Evolutionary conservation across 2,113 vertebrate genomes (phyloP), one percentile per base, ranked within the genome.

Genomic region (Cathartes aura): DNA sequence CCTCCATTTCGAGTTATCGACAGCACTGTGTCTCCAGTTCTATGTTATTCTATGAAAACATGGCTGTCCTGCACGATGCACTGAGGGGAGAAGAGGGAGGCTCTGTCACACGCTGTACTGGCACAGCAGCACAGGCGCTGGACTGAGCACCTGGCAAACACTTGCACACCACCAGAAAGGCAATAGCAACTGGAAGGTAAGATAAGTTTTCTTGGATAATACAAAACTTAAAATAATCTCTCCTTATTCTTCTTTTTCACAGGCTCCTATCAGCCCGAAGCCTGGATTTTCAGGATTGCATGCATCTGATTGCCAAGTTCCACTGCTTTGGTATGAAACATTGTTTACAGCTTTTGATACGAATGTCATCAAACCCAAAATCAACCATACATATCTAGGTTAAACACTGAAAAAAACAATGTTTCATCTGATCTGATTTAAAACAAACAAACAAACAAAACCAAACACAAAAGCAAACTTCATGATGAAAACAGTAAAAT

Each of bases 351-450:
- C n/a, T 76, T 80, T 52, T 34, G 32, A 48, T 23, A 34, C 0
- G 8, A 30, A 43, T 7, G 58, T 55, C 32, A 53, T 30, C n/a
- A 32, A 89, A 66, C 32, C 7, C 34, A 15, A 24, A 36, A 43
- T 62, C 47, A 59, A 38, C 18, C 14, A 5, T 2, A 24, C 1
- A 1, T 15, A 4, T 14, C 34, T 5, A 23, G 53, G 36, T 30
- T 70, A 56, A 63, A 72, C 22, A 17, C 50, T 14, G 50, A n/a
- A 50, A 88, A 40, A 40, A 32, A 3, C 5, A 20, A 2, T 2
- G 8, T 13, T 85, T 60, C 62, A 40, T 21, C 36, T 19, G 14
- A 79, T 52, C 7, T 7, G 16, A 60, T 34, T 73, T 26, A 5
- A 63, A 85, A 63, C n/a, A 27, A 18, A 59, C 27, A 50, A 52